A percentile compares a stretch with the other conserved stretches of the same genome.
These are phyloP conservation scores for Syrmaticus mikado DNA, from an alignment of 2,113 vertebrate genomes.

Conservation along the genomic window DNA sequence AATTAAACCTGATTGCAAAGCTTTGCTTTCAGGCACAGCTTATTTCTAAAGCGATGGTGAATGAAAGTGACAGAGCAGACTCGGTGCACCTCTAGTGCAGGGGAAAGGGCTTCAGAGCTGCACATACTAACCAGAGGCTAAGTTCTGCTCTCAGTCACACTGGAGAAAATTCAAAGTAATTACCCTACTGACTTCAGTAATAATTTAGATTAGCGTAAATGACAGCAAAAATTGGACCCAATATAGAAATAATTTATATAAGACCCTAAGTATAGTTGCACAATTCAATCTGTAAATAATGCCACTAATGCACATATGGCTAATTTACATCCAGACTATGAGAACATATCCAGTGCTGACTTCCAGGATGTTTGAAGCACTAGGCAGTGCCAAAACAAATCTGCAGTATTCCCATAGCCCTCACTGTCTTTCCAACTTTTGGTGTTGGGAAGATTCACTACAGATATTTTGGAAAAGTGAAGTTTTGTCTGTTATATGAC, in stretches of 20 bases:
- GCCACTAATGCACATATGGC: slow-evolving; percentile 70
- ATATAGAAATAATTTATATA: slow-evolving; percentile 62
- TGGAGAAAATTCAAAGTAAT: slow-evolving; percentile 49
- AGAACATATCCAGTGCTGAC: slow-evolving; percentile 60
- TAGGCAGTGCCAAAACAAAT: slow-evolving; percentile 68
- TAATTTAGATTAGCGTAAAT: slow-evolving; percentile 56
- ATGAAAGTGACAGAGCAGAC: not conserved
- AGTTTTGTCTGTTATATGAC: slow-evolving; percentile 12
- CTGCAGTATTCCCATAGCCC: slow-evolving; percentile 63
- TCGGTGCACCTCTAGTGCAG: not conserved
- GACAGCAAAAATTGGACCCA: slow-evolving; percentile 64
- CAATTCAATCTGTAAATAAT: slow-evolving; percentile 73
- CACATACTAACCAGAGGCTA: slow-evolving; percentile 13
- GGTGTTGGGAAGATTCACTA: slow-evolving; percentile 32
- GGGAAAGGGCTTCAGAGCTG: slow-evolving; percentile 1
- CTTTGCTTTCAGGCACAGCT: not conserved
- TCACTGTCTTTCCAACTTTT: slow-evolving; percentile 41
- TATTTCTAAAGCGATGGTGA: not conserved
- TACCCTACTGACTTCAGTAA: slow-evolving; percentile 33
- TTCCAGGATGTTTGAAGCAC: slow-evolving; percentile 56
- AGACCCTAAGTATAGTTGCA: slow-evolving; percentile 52
- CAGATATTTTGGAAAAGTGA: slow-evolving; percentile 32
- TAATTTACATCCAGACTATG: slow-evolving; percentile 72
- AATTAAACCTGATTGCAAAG: not conserved
- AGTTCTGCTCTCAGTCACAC: not conserved